A percentile compares a stretch with the other conserved stretches of the same genome.
Evolutionary conservation across 2,113 vertebrate genomes (phyloP).

Genomic region (Microtus pennsylvanicus): DNA sequence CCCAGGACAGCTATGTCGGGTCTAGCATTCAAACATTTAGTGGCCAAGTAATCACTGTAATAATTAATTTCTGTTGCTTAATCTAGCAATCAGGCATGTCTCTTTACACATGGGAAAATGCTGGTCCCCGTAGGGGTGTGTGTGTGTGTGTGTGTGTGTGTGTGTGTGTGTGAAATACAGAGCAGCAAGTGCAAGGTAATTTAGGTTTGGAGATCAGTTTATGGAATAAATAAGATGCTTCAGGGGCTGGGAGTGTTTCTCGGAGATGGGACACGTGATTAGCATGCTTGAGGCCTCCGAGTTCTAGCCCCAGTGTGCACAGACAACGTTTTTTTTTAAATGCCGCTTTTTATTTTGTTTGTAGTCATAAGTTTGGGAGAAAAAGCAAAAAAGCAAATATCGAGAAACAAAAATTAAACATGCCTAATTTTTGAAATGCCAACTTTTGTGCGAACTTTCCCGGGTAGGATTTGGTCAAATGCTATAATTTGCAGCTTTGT

Average conservation of each 20-base stretch:
- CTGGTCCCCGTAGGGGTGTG: slow-evolving; percentile 26
- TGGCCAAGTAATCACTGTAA: slow-evolving; percentile 80
- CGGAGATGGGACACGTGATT: background rate
- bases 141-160: background rate
- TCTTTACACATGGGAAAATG: slow-evolving; percentile 80
- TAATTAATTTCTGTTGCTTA: slow-evolving; percentile 85
- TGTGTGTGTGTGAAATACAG: slow-evolving; percentile 23
- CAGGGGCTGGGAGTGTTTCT: background rate
- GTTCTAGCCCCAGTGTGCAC: background rate
- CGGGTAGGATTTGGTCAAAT: background rate
- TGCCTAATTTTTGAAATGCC: background rate
- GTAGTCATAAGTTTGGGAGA: background rate
- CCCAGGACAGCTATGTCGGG: slow-evolving; percentile 70
- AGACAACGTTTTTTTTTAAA: background rate
- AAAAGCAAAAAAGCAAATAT: background rate
- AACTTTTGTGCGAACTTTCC: background rate
- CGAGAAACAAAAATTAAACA: slow-evolving; percentile 28
- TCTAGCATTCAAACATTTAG: slow-evolving; percentile 77
- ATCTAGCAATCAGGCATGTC: slow-evolving; percentile 81
- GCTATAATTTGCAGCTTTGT: background rate
- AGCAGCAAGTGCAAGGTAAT: background rate
- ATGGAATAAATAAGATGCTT: background rate
- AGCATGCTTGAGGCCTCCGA: background rate
- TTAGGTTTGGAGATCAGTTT: slow-evolving; percentile 47
- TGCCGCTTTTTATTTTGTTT: background rate